phyloP scores from a whole-genome alignment of 2,113 vertebrate species.

The Corynorhinus townsendii region DNA sequence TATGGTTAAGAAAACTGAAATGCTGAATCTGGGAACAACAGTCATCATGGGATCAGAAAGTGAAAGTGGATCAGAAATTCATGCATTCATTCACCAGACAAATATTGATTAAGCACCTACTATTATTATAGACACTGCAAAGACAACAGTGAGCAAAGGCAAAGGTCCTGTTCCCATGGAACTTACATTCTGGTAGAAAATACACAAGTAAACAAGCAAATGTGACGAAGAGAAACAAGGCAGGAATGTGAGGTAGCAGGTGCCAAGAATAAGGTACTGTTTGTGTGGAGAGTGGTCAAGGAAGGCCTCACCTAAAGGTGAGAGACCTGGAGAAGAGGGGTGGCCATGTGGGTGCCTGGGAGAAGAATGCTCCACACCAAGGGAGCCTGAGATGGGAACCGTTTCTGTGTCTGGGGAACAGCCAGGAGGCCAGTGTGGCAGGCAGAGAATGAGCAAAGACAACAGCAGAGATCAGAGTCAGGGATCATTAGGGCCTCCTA shows the following conservation, averaged over 20 bases:
- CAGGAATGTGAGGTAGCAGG: fast-evolving
- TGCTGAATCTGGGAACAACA: background rate
- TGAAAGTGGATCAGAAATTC: background rate
- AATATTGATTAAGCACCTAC: background rate
- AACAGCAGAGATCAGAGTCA: background rate
- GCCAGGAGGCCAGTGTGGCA: background rate
- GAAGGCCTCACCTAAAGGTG: background rate
- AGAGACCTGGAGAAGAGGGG: background rate
- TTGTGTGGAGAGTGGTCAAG: background rate
- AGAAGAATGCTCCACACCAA: background rate
- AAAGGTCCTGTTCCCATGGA: background rate
- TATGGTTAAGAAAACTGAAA: background rate
- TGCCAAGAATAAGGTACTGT: background rate
- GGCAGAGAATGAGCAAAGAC: background rate
- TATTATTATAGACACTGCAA: background rate
- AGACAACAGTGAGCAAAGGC: background rate
- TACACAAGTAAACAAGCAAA: background rate
- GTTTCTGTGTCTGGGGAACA: background rate
- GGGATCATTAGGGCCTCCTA: background rate
- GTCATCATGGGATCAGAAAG: background rate
- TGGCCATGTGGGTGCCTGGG: background rate
- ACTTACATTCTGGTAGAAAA: background rate
- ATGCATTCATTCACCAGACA: background rate
- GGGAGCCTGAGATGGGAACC: background rate
- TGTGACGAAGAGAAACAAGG: background rate